These are phyloP conservation scores for Paelopatides confundens DNA, from an alignment of 53 echinoderm and acorn worm species.

Conservation along the genomic window DNA sequence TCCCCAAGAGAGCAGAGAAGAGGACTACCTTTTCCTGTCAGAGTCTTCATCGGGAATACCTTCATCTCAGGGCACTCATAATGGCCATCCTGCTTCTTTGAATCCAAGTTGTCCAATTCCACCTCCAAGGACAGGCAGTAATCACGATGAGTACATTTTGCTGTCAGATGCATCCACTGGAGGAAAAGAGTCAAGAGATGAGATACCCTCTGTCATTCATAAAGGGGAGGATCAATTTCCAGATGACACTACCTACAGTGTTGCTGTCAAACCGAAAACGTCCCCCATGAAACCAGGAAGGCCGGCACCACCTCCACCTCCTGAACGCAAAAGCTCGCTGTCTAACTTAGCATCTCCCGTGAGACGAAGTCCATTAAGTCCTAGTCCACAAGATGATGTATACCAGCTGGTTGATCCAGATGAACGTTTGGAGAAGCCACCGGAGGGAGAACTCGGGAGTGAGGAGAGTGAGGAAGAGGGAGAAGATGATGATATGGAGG, in stretches of 20 bases:
- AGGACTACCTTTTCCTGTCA: not conserved
- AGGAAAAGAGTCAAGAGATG: not conserved
- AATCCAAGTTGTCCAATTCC: not conserved
- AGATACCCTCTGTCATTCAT: not conserved
- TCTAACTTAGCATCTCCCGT: not conserved
- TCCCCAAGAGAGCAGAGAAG: not conserved
- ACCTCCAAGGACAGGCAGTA: not conserved
- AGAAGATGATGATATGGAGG: slow-evolving; percentile 60
- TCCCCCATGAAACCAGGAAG: slow-evolving; percentile 37
- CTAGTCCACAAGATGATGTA: not conserved
- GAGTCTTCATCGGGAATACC: not conserved
- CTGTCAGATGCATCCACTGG: slow-evolving; percentile 11
- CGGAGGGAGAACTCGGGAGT: not conserved
- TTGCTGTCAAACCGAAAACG: not conserved
- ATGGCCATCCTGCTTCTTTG: not conserved
- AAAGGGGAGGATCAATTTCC: not conserved
- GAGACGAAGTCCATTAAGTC: slow-evolving; percentile 47
- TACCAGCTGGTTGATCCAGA: not conserved
- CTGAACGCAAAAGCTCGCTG: not conserved
- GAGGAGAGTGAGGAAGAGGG: slow-evolving; percentile 29
- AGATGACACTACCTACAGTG: not conserved
- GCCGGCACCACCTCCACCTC: slow-evolving; percentile 21
- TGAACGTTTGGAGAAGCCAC: not conserved
- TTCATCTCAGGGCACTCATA: not conserved
- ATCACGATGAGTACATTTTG: not conserved